These are phyloP conservation scores for Stichodactyla helianthus DNA, from an alignment of 64 coral and sea anemone genomes.

Conservation along the genomic window DNA sequence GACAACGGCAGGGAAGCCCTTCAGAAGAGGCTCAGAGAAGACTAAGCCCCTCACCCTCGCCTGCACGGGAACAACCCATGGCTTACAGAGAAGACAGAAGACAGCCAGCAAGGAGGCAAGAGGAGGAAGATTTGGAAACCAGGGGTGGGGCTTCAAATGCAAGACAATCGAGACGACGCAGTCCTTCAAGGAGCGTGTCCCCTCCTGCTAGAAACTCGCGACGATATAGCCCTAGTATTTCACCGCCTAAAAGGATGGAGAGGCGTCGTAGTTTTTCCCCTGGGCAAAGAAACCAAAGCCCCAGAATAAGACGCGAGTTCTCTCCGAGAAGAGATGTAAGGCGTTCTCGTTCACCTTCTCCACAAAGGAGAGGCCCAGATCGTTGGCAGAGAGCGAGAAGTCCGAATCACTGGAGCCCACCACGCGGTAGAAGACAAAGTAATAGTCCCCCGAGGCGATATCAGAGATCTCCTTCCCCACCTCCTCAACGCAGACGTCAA, in stretches of 20 bases:
- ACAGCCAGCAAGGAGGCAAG: not conserved
- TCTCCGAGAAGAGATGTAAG: not conserved
- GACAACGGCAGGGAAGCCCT: not conserved
- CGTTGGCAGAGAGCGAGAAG: conserved; percentile 9
- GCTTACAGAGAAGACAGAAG: not conserved
- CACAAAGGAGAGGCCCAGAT: not conserved
- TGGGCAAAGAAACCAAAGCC: not conserved
- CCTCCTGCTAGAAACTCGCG: not conserved
- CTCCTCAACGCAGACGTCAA: not conserved
- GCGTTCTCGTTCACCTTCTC: not conserved
- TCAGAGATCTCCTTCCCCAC: not conserved
- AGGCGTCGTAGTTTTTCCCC: not conserved
- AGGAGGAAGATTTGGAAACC: not conserved
- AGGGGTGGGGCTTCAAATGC: not conserved
- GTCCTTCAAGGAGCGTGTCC: not conserved
- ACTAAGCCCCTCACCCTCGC: not conserved
- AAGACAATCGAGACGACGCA: not conserved
- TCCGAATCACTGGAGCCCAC: not conserved
- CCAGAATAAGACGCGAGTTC: not conserved
- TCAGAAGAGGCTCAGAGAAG: not conserved
- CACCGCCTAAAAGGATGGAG: not conserved
- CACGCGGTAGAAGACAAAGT: not conserved
- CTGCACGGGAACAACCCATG: not conserved
- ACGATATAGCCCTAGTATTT: not conserved
- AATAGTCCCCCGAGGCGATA: not conserved